Evolutionary conservation across 2,888 invertebrate species (phyloP), one percentile per base, ranked within the genome.

Genomic region (Ophonus ardosiacus): DNA sequence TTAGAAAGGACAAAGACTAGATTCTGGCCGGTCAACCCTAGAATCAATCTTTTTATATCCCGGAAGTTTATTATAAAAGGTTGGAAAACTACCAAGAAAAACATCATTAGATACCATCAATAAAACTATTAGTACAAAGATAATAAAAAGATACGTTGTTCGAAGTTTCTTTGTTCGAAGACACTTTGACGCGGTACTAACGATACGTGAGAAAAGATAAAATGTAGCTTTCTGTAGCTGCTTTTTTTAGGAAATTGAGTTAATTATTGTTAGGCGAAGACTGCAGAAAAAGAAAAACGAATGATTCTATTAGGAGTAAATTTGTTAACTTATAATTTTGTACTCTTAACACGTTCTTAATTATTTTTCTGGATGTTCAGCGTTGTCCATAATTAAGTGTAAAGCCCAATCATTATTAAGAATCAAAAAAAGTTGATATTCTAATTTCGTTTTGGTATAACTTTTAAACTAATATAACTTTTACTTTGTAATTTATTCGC

Each of bases 281-380:
- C 7, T 40, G 10, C 7, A 68, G 38, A 38, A 68, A 24, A 68
- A 38, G 68, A 68, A 68, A 68, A 38, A 68, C 31, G n/a, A 38
- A 68, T 68, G 68, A 68, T 68, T 68, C 38, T 68, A 68, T 68
- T 68, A 68, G 38, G 31, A 31, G 31, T 38, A 68, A 68, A 40
- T 68, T 68, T 68, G 38, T 68, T 68, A 21, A 63, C 4, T 18
- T 61, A 65, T 65, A 65, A 65, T 65, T 65, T 38, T 31, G 31
- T 31, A 13, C 65, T 5, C 24, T 10, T n/a, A 13, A 68, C 68
- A 31, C 68, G n/a, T 68, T 38, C 63, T 3, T 6, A 68, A 68
- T 38, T 68, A 68, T 31, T 68, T 68, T 68, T 68, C 38, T 13
- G 61, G 18, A 68, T 38, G 13, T 68, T 31, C 31, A 31, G 15